Conservation (phyloP, 1,140 invertebrate genomes). For the Drosophila takahashii region DNA sequence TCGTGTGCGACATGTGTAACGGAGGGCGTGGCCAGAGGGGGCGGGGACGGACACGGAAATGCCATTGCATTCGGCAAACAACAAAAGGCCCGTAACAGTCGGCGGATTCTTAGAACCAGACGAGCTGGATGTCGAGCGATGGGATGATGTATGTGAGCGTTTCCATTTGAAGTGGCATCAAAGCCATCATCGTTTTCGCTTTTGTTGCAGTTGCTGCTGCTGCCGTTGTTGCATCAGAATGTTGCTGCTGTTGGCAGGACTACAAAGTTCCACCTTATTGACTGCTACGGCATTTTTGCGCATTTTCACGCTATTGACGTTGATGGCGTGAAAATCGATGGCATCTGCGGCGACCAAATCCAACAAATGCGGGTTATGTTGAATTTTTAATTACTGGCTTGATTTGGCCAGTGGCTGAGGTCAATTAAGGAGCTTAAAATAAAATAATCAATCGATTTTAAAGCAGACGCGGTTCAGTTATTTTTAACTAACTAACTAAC, state of each 20-base stretch:
- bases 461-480: neutral
- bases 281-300: conserved; percentile 32
- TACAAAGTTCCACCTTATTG: conserved; percentile 34
- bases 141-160: conserved; percentile 52
- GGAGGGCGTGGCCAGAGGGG: conserved; percentile 17
- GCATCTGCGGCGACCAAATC: conserved; percentile 20
- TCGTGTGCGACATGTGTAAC: conserved; percentile 40
- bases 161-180: conserved; percentile 71
- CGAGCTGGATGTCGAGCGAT: conserved; percentile 4
- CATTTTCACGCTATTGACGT: conserved; percentile 49
- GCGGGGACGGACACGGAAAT: conserved; percentile 31
- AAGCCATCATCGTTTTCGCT: conserved; percentile 51
- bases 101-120: conserved; percentile 28
- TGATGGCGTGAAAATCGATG: conserved; percentile 53
- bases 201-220: conserved; percentile 21
- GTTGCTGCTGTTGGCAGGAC: conserved; percentile 25
- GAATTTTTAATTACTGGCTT: conserved; percentile 28
- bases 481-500: neutral
- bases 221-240: conserved; percentile 6
- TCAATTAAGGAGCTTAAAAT: conserved; percentile 18
- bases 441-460: conserved; percentile 24
- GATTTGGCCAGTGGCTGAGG: conserved; percentile 21
- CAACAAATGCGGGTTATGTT: conserved; percentile 22
- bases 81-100: conserved; percentile 31
- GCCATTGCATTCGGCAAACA: conserved; percentile 41